A percentile compares a stretch with the other conserved stretches of the same genome.
phyloP scores from a whole-genome alignment of 2,888 invertebrate species.

The Incurvaria masculella region DNA sequence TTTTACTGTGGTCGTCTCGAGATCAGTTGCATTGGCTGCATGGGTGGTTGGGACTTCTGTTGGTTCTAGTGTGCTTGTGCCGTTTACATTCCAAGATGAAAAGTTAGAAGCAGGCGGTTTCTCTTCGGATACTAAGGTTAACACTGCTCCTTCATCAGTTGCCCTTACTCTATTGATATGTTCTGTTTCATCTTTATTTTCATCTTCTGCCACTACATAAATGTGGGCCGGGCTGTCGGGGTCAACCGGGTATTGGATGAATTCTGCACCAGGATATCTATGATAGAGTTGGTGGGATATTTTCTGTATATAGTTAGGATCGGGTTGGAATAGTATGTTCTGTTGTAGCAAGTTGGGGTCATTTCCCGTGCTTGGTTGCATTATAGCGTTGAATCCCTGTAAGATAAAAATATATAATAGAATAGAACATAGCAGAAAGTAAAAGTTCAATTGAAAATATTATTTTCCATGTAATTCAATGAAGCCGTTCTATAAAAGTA shows the following conservation, averaged over 20 bases:
- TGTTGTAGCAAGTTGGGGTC: constrained; percentile 35
- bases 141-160: constrained; percentile 33
- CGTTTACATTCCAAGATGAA: too few species aligned
- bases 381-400: constrained; percentile 25
- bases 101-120: constrained; percentile 18
- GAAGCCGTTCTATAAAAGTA: too few species aligned
- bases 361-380: constrained; percentile 35
- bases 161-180: constrained; percentile 39
- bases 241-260: constrained; percentile 35
- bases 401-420: too few species aligned
- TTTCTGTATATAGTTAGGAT: constrained; percentile 46
- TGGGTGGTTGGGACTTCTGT: constrained; percentile 13
- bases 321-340: constrained; percentile 49
- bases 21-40: constrained; percentile 29
- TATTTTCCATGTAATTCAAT: too few species aligned
- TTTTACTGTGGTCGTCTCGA: constrained; percentile 29
- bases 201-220: constrained; percentile 5
- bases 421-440: too few species aligned
- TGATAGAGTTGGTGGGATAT: constrained; percentile 39
- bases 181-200: constrained; percentile 7
- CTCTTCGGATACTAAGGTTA: constrained; percentile 33
- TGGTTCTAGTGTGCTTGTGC: constrained; percentile 22
- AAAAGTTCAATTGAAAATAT: too few species aligned
- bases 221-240: constrained; percentile 22
- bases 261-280: constrained; percentile 39